These are phyloP conservation scores for Erpobdella octoculata DNA, from an alignment of 2,888 invertebrate genomes.

Conservation along the genomic window DNA sequence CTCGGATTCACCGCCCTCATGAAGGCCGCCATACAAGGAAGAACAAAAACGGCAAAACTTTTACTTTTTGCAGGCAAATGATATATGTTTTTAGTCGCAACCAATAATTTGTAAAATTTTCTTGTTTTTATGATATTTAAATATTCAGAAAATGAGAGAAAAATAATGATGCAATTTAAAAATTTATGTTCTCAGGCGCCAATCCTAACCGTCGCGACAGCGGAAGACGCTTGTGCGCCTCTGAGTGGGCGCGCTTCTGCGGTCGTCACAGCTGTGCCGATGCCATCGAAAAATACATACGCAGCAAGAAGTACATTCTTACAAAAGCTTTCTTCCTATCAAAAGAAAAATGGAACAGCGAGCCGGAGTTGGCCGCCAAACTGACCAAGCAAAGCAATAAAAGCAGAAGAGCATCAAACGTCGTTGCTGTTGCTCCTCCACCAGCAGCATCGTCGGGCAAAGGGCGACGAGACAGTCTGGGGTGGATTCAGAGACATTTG, in stretches of 20 bases:
- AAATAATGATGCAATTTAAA: neutral
- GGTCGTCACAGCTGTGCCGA: constrained; percentile 66
- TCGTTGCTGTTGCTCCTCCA: neutral
- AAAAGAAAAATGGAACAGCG: constrained; percentile 57
- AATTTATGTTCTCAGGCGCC: constrained; percentile 61
- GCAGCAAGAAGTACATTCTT: constrained; percentile 45
- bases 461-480: constrained; percentile 19
- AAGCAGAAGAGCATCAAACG: constrained; percentile 6
- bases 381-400: neutral
- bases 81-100: neutral
- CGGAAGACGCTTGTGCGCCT: constrained; percentile 63
- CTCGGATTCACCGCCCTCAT: constrained; percentile 65
- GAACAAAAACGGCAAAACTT: constrained; percentile 66
- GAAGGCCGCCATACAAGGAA: constrained; percentile 68
- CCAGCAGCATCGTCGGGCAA: neutral
- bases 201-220: constrained; percentile 64
- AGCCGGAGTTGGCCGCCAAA: constrained; percentile 50
- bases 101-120: neutral
- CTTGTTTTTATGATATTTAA: neutral
- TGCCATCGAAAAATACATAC: constrained; percentile 61
- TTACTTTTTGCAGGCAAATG: constrained; percentile 62
- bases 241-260: constrained; percentile 69
- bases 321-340: constrained; percentile 40
- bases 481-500: constrained; percentile 37
- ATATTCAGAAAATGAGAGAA: neutral